A percentile compares a stretch with the other conserved stretches of the same genome.
Evolutionary conservation across 2,797 vertebrate species (phyloP).

Genomic region (Molossus alvarezi): DNA sequence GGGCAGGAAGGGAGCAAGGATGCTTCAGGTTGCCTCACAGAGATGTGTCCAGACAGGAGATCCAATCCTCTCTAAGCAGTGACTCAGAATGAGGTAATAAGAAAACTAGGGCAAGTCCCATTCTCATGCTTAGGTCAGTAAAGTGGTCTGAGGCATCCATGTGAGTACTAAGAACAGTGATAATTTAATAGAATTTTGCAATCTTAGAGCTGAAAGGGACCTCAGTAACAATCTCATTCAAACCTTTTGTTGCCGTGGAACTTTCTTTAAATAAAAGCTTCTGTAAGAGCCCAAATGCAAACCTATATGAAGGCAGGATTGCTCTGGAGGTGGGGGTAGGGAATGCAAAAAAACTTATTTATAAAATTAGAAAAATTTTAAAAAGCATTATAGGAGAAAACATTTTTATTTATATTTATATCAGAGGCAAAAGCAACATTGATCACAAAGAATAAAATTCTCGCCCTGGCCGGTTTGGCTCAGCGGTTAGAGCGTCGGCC

Average conservation of each 20-base stretch:
- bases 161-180: neutral
- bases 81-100: conserved; percentile 60
- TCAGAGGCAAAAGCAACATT: conserved; percentile 9
- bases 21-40: neutral
- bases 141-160: conserved; percentile 8
- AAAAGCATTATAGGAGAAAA: neutral
- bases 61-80: neutral
- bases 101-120: conserved; percentile 47
- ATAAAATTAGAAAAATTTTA: conserved; percentile 21
- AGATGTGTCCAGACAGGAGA: neutral
- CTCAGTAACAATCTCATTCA: conserved; percentile 13
- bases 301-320: neutral
- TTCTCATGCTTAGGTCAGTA: neutral
- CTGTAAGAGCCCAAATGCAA: neutral
- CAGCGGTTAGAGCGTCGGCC: no score
- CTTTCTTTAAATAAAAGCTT: conserved; percentile 68
- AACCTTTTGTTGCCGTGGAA: conserved; percentile 59
- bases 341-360: neutral
- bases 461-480: no score
- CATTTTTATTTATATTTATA: conserved; percentile 25
- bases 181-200: conserved; percentile 43
- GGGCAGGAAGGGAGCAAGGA: neutral
- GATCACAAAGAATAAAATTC: conserved; percentile 27
- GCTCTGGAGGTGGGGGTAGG: neutral
- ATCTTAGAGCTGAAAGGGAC: conserved; percentile 10